Evolutionary conservation across 2,113 vertebrate species (phyloP).

Genomic region (Dipodomys ordii): DNA sequence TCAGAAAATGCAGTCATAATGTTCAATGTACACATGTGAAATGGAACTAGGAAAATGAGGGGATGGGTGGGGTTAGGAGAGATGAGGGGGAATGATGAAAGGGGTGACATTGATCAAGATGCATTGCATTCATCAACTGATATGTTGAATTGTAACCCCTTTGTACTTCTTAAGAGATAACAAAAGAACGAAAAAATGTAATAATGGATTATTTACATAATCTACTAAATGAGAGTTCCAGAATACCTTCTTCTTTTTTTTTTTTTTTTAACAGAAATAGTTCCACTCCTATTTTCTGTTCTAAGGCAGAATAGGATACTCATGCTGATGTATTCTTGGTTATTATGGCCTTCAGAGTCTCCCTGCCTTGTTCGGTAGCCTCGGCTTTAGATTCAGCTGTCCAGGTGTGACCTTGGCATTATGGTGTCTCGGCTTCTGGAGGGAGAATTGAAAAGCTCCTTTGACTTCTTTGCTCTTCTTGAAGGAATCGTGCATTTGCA

Average conservation of each 20-base stretch:
- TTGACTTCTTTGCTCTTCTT: not conserved
- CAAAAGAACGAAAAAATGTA: not conserved
- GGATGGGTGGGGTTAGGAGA: too few species aligned
- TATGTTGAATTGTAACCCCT: too few species aligned
- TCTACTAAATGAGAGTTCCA: not conserved
- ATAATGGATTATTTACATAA: not conserved
- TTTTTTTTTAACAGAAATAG: not conserved
- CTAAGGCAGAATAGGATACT: not conserved
- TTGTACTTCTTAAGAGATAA: too few species aligned
- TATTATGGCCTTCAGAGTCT: not conserved
- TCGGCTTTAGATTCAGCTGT: not conserved
- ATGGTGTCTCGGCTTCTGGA: not conserved
- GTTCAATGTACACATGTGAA: too few species aligned
- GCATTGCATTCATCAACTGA: too few species aligned
- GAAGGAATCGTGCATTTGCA: conserved; percentile 16
- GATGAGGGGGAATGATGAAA: too few species aligned
- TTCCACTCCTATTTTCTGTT: not conserved
- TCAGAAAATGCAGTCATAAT: too few species aligned
- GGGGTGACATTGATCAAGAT: too few species aligned
- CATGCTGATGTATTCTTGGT: not conserved
- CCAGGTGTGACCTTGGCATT: not conserved
- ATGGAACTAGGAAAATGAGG: too few species aligned
- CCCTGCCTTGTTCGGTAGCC: not conserved
- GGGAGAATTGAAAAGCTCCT: conserved; percentile 36
- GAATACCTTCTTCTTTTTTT: not conserved